These are phyloP conservation scores for Artibeus lituratus DNA, from an alignment of 2,797 vertebrate species.

Conservation along the genomic window DNA sequence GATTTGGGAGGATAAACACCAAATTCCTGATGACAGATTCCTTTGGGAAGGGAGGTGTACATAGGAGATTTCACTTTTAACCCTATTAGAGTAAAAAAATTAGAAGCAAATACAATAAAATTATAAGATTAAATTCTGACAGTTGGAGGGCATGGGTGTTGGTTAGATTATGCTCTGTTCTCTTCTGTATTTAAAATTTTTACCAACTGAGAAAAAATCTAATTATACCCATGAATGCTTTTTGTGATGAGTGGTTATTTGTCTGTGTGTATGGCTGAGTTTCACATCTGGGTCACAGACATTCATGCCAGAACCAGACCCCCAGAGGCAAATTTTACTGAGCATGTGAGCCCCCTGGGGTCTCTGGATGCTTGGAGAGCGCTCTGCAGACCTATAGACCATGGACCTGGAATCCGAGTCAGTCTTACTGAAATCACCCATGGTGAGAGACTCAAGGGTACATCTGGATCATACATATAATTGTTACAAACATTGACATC, in stretches of 20 bases:
- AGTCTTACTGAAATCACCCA: neutral
- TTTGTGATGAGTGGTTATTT: conserved; percentile 55
- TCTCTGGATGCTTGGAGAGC: neutral
- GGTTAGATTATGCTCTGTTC: conserved; percentile 41
- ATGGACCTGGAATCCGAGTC: neutral
- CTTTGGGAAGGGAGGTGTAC: neutral
- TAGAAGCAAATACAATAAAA: conserved; percentile 37
- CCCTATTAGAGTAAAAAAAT: conserved; percentile 6
- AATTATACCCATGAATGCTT: conserved; percentile 68
- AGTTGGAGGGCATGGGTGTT: neutral
- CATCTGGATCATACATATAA: neutral
- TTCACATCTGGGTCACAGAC: conserved; percentile 57
- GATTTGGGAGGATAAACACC: conserved; percentile 14
- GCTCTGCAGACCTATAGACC: neutral
- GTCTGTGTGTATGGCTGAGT: conserved; percentile 39
- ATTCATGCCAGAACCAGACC: conserved; percentile 25
- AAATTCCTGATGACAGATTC: neutral
- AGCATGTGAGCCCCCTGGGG: neutral
- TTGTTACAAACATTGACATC: neutral
- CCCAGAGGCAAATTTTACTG: neutral
- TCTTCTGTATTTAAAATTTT: conserved; percentile 67
- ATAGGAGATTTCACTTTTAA: conserved; percentile 37
- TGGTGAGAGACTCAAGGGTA: neutral
- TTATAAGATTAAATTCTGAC: conserved; percentile 22
- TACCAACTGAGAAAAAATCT: conserved; percentile 58